Base-by-base conservation (phyloP, 64 coral and sea anemone genomes). In the Astreopora myriophthalma region DNA sequence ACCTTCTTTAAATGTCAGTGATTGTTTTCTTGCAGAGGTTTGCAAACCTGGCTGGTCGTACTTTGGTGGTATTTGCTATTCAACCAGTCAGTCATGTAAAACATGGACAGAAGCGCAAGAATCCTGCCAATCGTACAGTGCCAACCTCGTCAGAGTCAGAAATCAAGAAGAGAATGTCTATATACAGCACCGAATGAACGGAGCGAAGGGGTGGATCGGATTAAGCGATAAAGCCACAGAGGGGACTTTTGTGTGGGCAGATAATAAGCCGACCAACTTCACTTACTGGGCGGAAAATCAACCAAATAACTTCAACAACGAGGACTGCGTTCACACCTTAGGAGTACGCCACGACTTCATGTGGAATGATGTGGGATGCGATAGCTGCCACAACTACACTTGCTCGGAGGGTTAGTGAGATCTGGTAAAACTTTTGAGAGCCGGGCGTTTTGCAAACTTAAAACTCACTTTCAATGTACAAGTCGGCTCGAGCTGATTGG, bases 31-130 rank as follows among this genome's bases (percentile, higher is more conserved):
- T 77, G 11, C 20, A 95, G 93, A 95, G 23, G 60, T 95, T 24
- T 95, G 93, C 48, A 27, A 86, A n/a, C 79, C 87, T 3, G 93
- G 87, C 0, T 95, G 93, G 93, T 86, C 79, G 6, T 95, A 95
- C 72, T 95, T 95, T 76, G 74, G 64, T 36, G 87, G 93, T 3
- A 23, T 90, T 13, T 95, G 93, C 29, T 86, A 77, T 35, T 34
- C 20, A 3, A 79, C 67, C 1, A 90, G 55, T 25, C 40, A 39
- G 1, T 76, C 80, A 19, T 95, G 93, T 68, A 74, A 89, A 2
- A 95, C 71, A 10, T 95, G 93, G 93, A 58, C 70, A 22, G 61
- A 69, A 6, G 80, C 93, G 26, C 57, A 80, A 9, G 48, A 71
- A 13, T 17, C 10, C 39, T 95, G 93, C 42, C 74, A 73, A 24